phyloP scores from a whole-genome alignment of 1,140 invertebrate species.

The Venustaconcha ellipsiformis region DNA sequence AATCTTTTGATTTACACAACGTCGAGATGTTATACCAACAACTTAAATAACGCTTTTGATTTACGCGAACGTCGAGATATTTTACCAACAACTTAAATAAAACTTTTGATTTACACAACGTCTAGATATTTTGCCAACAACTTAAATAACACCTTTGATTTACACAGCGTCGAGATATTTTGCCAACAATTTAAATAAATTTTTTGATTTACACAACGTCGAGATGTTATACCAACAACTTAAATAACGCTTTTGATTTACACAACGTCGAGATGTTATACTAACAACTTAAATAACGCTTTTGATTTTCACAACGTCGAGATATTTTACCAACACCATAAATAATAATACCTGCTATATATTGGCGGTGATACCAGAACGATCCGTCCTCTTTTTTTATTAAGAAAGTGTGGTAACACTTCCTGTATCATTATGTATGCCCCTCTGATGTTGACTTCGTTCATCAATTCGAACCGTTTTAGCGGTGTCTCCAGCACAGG shows the following conservation, averaged over 20 bases:
- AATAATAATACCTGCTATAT: conserved; percentile 49
- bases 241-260: background rate
- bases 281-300: no score
- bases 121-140: background rate
- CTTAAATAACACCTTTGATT: background rate
- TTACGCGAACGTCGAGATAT: background rate
- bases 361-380: conserved; percentile 57
- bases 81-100: background rate
- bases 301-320: background rate
- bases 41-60: background rate
- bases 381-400: conserved; percentile 44
- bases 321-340: background rate
- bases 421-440: conserved; percentile 50
- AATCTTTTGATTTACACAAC: background rate
- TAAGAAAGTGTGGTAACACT: conserved; percentile 44
- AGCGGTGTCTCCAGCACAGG: conserved; percentile 48
- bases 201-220: background rate
- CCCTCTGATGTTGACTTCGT: conserved; percentile 52
- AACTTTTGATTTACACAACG: background rate
- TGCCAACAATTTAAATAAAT: background rate
- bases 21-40: background rate
- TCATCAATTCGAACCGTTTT: conserved; percentile 52
- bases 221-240: background rate
- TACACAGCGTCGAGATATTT: background rate
- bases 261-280: background rate